phyloP scores from a whole-genome alignment of 2,113 vertebrate genomes.

The Meleagris gallopavo region DNA sequence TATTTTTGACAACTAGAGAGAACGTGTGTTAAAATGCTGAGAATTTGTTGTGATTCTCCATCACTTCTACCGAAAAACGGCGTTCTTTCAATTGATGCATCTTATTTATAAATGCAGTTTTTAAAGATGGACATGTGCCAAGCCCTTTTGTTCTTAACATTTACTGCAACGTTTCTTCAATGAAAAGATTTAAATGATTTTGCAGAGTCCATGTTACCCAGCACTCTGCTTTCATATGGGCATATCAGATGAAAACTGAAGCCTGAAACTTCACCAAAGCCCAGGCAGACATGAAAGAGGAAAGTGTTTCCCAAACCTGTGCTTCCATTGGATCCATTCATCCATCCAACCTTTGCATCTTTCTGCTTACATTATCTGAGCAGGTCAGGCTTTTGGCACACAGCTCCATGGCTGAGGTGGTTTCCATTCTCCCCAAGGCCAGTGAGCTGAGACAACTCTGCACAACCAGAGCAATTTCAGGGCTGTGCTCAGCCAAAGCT shows the following conservation, averaged over 20 bases:
- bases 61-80: background rate
- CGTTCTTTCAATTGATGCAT: background rate
- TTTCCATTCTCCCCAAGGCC: background rate
- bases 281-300: background rate
- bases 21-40: background rate
- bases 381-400: background rate
- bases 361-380: background rate
- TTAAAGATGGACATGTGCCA: background rate
- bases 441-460: background rate
- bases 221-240: background rate
- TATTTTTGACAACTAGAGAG: conserved; percentile 30
- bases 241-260: background rate
- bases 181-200: background rate
- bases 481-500: background rate
- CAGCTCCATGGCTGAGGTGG: background rate
- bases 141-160: background rate
- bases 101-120: background rate
- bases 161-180: background rate
- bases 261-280: background rate
- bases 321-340: background rate
- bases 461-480: background rate
- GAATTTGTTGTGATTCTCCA: background rate
- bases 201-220: background rate
- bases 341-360: background rate
- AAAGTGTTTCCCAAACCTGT: background rate